phyloP scores from a whole-genome alignment of 1,140 invertebrate species.

The Drosophila equinoxialis region DNA sequence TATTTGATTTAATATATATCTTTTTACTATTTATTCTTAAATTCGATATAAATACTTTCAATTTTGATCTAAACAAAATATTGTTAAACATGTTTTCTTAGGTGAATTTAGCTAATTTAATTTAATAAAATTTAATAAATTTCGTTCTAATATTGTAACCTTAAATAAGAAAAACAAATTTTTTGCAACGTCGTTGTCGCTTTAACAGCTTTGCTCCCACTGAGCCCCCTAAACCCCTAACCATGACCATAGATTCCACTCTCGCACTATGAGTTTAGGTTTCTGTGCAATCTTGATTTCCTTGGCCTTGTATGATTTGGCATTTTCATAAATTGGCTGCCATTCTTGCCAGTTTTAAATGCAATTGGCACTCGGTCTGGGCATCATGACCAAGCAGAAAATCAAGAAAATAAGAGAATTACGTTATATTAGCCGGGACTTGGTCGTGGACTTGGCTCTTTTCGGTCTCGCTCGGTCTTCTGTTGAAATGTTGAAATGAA shows the following conservation, averaged over 20 bases:
- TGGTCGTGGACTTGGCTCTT: conserved; percentile 41
- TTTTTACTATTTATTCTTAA: too few relatives aligned
- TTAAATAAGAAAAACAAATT: background rate
- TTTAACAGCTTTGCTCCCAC: conserved; percentile 58
- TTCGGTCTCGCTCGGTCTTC: conserved; percentile 27
- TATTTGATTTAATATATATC: too few relatives aligned
- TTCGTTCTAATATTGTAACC: background rate
- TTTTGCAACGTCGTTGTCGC: conserved; percentile 23
- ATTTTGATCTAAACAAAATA: background rate
- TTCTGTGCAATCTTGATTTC: conserved; percentile 76
- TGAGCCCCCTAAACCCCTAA: conserved; percentile 22
- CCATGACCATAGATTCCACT: background rate
- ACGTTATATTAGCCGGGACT: conserved; percentile 46
- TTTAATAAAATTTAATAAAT: too few relatives aligned
- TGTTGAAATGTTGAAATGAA: conserved; percentile 80
- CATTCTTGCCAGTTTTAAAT: conserved; percentile 65
- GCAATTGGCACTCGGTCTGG: conserved; percentile 75
- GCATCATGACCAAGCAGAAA: conserved; percentile 45
- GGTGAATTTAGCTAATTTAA: background rate
- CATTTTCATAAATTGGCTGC: conserved; percentile 82
- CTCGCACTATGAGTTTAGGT: conserved; percentile 4
- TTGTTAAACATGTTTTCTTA: background rate
- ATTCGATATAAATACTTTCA: too few relatives aligned
- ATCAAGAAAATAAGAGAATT: conserved; percentile 8
- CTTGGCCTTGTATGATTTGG: conserved; percentile 78